Evolutionary conservation across 2,797 vertebrate species (phyloP).

Genomic region (Anabas testudineus): DNA sequence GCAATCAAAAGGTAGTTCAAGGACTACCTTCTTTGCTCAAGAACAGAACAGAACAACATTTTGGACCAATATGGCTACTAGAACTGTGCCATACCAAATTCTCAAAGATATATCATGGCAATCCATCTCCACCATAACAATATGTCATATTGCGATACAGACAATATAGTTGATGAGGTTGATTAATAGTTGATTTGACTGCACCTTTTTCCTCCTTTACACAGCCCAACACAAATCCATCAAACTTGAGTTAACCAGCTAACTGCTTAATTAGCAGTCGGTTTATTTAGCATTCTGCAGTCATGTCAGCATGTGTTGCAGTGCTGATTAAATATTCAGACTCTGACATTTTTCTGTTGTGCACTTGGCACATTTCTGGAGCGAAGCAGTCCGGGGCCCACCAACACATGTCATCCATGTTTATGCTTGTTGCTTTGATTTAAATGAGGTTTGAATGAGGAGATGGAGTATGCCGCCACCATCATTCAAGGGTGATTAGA

Average conservation of each 20-base stretch:
- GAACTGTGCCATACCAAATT: no score
- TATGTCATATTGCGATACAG: no score
- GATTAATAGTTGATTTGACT: not conserved
- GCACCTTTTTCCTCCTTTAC: constrained; percentile 1
- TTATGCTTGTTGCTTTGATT: constrained; percentile 67
- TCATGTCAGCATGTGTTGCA: constrained; percentile 53
- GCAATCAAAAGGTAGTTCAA: no score
- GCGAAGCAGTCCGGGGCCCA: constrained; percentile 25
- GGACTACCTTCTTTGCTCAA: no score
- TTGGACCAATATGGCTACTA: no score
- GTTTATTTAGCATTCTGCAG: constrained; percentile 45
- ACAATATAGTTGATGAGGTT: no score
- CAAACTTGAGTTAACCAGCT: constrained; percentile 35
- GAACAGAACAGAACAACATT: no score
- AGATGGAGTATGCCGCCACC: constrained; percentile 38
- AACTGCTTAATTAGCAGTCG: constrained; percentile 52
- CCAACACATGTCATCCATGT: constrained; percentile 53
- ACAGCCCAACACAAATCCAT: constrained; percentile 26
- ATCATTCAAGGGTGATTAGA: constrained; percentile 76
- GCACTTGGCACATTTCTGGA: constrained; percentile 50
- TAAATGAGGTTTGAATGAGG: constrained; percentile 63
- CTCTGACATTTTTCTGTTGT: constrained; percentile 64
- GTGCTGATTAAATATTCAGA: constrained; percentile 59
- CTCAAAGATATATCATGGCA: no score
- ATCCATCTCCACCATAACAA: no score